phyloP scores from a whole-genome alignment of 2,797 vertebrate species.

The Labroides dimidiatus region DNA sequence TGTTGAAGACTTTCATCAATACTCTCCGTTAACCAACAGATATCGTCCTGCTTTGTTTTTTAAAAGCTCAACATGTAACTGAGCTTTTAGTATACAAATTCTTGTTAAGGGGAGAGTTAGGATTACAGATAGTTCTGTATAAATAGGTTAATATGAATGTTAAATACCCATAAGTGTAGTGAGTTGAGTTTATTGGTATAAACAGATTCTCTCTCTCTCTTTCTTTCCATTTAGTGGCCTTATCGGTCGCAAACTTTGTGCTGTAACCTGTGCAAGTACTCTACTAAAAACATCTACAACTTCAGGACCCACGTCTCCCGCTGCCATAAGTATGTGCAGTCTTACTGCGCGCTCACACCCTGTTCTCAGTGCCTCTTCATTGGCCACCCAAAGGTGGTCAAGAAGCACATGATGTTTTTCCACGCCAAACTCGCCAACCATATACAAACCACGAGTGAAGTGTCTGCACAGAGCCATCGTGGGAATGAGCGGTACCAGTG shows the following conservation, averaged over 20 bases:
- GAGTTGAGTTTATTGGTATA: too few species aligned
- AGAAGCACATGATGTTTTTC: constrained; percentile 92
- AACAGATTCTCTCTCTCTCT: background rate
- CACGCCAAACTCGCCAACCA: constrained; percentile 76
- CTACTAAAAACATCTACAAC: constrained; percentile 88
- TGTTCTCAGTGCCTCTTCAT: constrained; percentile 92
- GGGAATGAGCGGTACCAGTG: constrained; percentile 87
- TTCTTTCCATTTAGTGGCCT: constrained; percentile 82
- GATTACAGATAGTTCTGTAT: background rate
- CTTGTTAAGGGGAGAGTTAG: background rate
- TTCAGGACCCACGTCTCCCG: constrained; percentile 92
- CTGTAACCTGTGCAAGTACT: constrained; percentile 94
- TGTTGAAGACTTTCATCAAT: too few species aligned
- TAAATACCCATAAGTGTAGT: too few species aligned
- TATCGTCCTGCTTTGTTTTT: background rate
- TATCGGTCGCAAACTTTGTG: constrained; percentile 93
- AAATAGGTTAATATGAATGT: too few species aligned
- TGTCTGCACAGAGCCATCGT: constrained; percentile 42
- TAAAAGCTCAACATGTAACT: background rate
- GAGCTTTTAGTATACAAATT: background rate
- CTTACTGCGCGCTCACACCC: constrained; percentile 88
- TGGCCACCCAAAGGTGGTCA: constrained; percentile 87
- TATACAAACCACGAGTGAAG: constrained; percentile 41
- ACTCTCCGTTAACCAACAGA: too few species aligned
- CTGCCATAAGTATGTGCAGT: constrained; percentile 89